phyloP scores from a whole-genome alignment of 2,797 vertebrate genomes.

The Catamblyrhynchus diadema region DNA sequence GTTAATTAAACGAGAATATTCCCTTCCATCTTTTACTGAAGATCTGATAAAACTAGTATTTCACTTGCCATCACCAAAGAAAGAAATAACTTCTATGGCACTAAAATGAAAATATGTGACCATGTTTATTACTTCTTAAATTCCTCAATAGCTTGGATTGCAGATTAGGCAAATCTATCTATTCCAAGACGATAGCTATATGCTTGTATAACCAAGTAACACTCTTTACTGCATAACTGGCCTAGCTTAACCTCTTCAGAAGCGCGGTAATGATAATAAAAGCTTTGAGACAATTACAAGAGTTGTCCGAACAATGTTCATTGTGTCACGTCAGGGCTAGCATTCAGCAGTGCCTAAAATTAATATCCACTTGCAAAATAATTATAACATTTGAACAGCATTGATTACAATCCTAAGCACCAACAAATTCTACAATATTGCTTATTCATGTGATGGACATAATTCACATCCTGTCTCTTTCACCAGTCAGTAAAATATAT shows the following conservation, averaged over 20 bases:
- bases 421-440: not conserved
- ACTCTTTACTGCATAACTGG: not conserved
- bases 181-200: not conserved
- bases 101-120: not conserved
- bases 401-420: not conserved
- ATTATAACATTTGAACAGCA: not conserved
- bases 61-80: not conserved
- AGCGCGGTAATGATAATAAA: accelerated
- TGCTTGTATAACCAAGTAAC: not conserved
- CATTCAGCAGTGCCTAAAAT: not conserved
- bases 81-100: not conserved
- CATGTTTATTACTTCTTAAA: not conserved
- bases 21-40: not conserved
- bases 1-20: not conserved
- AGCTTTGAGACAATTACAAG: not conserved
- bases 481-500: not conserved
- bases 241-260: not conserved
- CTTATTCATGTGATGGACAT: not conserved
- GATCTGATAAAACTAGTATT: not conserved
- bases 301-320: not conserved
- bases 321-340: not conserved
- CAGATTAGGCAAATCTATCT: not conserved
- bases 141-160: not conserved
- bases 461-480: not conserved
- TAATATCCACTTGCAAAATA: not conserved